Percentiles rank a stretch among this genome's conserved stretches.
Conservation (phyloP, 2,113 vertebrate genomes). For the Callipepla californica region DNA sequence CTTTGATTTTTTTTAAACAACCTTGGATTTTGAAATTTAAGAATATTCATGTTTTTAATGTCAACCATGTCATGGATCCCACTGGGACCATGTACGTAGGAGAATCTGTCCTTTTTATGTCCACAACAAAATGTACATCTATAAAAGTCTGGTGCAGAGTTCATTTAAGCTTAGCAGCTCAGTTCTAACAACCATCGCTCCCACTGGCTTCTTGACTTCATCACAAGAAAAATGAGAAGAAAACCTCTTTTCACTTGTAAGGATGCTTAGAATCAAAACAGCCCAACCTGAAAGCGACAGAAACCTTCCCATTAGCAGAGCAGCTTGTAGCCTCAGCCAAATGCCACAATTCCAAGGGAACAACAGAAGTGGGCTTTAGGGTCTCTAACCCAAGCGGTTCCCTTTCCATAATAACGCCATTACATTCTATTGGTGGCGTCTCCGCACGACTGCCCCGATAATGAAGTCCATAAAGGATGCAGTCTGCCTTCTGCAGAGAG, state of each 20-base stretch:
- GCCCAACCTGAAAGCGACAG: not conserved
- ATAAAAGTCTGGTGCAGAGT: not conserved
- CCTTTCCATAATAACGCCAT: not conserved
- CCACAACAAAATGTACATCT: not conserved
- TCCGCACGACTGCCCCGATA: not conserved
- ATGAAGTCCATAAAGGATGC: not conserved
- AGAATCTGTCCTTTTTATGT: not conserved
- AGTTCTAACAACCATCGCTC: not conserved
- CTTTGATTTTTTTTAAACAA: not conserved
- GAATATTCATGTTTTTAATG: not conserved
- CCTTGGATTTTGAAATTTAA: not conserved
- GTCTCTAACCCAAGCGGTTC: not conserved
- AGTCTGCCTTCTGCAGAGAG: not conserved
- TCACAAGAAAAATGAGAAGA: not conserved
- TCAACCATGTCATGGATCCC: not conserved
- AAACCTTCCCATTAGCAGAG: rapidly evolving
- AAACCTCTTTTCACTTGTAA: not conserved
- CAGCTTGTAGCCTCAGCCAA: not conserved
- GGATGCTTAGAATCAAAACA: not conserved
- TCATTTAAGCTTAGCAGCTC: not conserved
- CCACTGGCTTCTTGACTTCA: not conserved
- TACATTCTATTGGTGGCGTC: not conserved
- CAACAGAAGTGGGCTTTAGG: not conserved
- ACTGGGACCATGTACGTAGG: not conserved
- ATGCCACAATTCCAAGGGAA: not conserved